These are phyloP conservation scores for Falcaria lacertinaria DNA, from an alignment of 2,888 invertebrate species.

Conservation along the genomic window DNA sequence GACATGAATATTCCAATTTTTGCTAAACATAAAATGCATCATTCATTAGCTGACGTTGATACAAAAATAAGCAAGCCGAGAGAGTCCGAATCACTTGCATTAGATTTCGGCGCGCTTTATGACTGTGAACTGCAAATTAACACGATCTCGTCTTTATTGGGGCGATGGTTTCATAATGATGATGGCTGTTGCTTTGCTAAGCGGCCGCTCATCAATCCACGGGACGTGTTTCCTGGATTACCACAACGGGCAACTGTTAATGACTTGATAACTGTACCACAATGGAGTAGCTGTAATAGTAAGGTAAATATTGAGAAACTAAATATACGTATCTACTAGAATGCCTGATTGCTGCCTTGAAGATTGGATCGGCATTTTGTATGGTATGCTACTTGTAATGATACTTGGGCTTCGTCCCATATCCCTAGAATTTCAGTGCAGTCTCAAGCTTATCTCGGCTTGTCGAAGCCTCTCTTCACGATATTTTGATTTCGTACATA, in stretches of 20 bases:
- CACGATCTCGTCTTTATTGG: constrained; percentile 17
- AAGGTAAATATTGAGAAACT: background rate
- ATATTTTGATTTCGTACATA: too few relatives aligned
- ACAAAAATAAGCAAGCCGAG: constrained; percentile 23
- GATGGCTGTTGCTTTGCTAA: constrained; percentile 42
- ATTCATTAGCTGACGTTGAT: constrained; percentile 16
- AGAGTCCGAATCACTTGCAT: too few relatives aligned
- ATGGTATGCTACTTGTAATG: too few relatives aligned
- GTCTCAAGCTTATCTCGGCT: too few relatives aligned
- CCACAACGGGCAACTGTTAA: constrained; percentile 35
- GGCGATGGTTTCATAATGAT: constrained; percentile 16
- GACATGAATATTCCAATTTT: constrained; percentile 30
- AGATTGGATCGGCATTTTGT: too few relatives aligned
- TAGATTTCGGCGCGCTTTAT: constrained; percentile 32
- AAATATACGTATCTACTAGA: constrained; percentile 19
- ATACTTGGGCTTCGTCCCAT: too few relatives aligned
- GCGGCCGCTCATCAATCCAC: constrained; percentile 42
- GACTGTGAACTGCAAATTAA: constrained; percentile 29
- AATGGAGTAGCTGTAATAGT: constrained; percentile 33
- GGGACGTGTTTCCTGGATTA: constrained; percentile 42
- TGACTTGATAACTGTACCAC: constrained; percentile 46
- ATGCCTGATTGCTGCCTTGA: too few relatives aligned
- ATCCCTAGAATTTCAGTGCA: too few relatives aligned
- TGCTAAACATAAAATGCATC: constrained; percentile 23
- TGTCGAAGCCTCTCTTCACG: too few relatives aligned